Conservation (phyloP, 2,797 vertebrate species). For the Pantherophis alleghaniensis region DNA sequence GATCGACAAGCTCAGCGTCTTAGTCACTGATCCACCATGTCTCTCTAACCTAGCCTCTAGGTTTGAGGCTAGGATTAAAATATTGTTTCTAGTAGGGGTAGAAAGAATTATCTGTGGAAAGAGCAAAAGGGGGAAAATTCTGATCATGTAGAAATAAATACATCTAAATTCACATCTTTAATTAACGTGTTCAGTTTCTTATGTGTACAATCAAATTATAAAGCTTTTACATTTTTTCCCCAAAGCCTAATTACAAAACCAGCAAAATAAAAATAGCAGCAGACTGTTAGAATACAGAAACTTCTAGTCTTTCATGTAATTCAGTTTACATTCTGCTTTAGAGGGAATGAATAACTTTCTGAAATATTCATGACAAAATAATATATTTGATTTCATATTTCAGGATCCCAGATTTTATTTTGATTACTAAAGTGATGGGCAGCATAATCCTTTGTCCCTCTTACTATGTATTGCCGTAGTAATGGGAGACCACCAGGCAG, state of each 20-base stretch:
- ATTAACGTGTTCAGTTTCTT: not conserved
- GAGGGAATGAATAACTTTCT: not conserved
- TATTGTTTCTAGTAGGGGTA: not conserved
- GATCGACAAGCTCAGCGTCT: no score
- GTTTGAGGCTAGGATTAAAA: not conserved
- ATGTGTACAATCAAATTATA: not conserved
- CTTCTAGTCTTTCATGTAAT: not conserved
- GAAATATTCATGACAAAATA: not conserved
- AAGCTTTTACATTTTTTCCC: not conserved
- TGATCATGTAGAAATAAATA: not conserved
- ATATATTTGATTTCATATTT: not conserved
- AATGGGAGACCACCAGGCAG: not conserved
- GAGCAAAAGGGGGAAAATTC: not conserved
- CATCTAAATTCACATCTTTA: not conserved
- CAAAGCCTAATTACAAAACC: not conserved
- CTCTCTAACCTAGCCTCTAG: not conserved
- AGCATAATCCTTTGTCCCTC: not conserved
- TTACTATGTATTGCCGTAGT: not conserved
- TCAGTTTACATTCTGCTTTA: not conserved
- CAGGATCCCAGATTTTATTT: not conserved
- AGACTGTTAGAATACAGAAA: not conserved
- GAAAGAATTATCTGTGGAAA: not conserved
- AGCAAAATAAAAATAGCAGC: not conserved
- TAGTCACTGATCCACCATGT: no score
- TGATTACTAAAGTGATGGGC: not conserved